Evolutionary conservation across 2,888 invertebrate genomes (phyloP).

Genomic region (Phyllotreta striolata): DNA sequence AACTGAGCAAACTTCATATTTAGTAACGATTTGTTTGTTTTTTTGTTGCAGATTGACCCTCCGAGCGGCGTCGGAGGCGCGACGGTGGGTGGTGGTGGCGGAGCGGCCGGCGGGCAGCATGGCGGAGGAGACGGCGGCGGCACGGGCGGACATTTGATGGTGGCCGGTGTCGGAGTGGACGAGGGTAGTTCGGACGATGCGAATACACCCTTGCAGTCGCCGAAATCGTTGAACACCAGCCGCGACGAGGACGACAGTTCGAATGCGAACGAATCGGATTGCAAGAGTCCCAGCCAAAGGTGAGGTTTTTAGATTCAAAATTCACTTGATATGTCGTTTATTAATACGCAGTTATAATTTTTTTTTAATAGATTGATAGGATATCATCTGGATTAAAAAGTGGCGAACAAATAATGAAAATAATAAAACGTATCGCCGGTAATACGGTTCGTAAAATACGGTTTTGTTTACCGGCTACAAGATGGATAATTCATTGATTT

Average conservation of each 20-base stretch:
- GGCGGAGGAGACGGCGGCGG: slow-evolving; percentile 36
- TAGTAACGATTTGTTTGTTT: neutral
- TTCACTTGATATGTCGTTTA: neutral
- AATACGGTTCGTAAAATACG: slow-evolving; percentile 3
- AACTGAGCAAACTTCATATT: no score
- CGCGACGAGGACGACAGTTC: slow-evolving; percentile 75
- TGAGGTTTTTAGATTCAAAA: slow-evolving; percentile 47
- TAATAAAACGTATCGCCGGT: neutral
- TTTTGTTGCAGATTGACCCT: slow-evolving; percentile 45
- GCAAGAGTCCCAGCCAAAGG: slow-evolving; percentile 77
- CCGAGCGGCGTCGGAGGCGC: slow-evolving; percentile 36
- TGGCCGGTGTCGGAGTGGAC: slow-evolving; percentile 46
- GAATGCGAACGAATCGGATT: slow-evolving; percentile 73
- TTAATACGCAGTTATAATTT: neutral
- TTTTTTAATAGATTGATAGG: no score
- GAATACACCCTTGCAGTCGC: slow-evolving; percentile 58
- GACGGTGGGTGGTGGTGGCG: slow-evolving; percentile 32
- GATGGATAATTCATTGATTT: neutral
- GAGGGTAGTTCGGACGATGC: slow-evolving; percentile 59
- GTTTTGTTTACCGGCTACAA: slow-evolving; percentile 4
- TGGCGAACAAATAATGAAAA: neutral
- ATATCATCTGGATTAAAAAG: neutral
- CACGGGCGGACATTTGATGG: slow-evolving; percentile 43
- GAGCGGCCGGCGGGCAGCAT: slow-evolving; percentile 41
- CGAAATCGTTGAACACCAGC: slow-evolving; percentile 67